Evolutionary conservation across 2,797 vertebrate genomes (phyloP).

Genomic region (Heteromormyrus szaboi): DNA sequence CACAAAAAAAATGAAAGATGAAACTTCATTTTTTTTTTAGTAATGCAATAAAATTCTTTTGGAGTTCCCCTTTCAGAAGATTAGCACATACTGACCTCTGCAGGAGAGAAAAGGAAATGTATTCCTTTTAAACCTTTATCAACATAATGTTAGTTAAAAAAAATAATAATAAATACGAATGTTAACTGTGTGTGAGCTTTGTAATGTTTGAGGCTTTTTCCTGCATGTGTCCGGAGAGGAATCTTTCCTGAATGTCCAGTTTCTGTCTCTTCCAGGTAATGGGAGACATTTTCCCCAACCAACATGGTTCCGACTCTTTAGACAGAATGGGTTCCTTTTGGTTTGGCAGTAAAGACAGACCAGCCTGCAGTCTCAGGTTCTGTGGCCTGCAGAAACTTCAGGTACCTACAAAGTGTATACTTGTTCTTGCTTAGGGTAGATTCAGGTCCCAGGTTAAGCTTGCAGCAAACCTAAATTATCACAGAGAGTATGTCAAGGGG

Average conservation of each 20-base stretch:
- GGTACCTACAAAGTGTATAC: conserved; percentile 46
- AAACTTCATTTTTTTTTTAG: not conserved
- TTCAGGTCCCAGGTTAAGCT: not conserved
- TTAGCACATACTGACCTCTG: conserved; percentile 31
- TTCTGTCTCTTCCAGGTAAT: conserved; percentile 45
- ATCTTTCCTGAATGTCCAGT: not conserved
- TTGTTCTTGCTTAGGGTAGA: not conserved
- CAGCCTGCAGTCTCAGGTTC: conserved; percentile 64
- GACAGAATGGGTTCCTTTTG: conserved; percentile 64
- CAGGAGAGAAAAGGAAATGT: conserved; percentile 15
- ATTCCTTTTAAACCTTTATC: not conserved
- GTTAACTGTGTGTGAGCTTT: not conserved
- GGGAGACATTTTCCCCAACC: conserved; percentile 45
- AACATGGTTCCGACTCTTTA: conserved; percentile 39
- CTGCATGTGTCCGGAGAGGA: not conserved
- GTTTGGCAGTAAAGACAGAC: conserved; percentile 42
- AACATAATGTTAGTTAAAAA: not conserved
- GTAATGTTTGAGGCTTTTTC: not conserved
- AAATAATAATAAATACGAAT: not conserved
- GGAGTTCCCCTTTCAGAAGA: not conserved
- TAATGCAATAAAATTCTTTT: not conserved
- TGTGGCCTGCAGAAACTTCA: conserved; percentile 71
- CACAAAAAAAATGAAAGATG: not conserved
- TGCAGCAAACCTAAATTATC: not conserved
- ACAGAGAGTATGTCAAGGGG: not conserved